phyloP scores from a whole-genome alignment of 2,888 invertebrate species.

The Ametastegia equiseti region DNA sequence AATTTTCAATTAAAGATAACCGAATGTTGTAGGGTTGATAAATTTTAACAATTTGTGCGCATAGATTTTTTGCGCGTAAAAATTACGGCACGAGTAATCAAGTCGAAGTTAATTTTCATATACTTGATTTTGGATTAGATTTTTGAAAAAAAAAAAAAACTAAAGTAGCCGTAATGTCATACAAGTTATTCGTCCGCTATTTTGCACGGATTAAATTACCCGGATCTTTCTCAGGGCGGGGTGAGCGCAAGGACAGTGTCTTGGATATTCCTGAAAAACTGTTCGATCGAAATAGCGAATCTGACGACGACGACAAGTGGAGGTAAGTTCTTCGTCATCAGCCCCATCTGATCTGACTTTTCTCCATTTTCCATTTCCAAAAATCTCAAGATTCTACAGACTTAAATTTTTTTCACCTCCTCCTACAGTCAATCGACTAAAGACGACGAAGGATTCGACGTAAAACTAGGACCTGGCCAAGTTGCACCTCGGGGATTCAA shows the following conservation, averaged over 20 bases:
- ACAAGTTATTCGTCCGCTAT: not conserved
- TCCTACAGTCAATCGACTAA: slow-evolving; percentile 63
- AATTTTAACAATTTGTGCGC: too few species aligned
- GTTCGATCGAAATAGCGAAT: slow-evolving; percentile 79
- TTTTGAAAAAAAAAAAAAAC: too few species aligned
- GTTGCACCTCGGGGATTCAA: slow-evolving; percentile 87
- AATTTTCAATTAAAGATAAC: not conserved
- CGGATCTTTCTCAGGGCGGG: slow-evolving; percentile 69
- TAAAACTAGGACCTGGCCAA: slow-evolving; percentile 87
- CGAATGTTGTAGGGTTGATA: not conserved
- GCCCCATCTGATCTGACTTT: too few species aligned
- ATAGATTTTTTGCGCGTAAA: too few species aligned
- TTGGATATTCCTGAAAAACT: slow-evolving; percentile 78
- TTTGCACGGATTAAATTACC: not conserved
- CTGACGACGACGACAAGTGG: slow-evolving; percentile 77
- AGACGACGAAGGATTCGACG: slow-evolving; percentile 74
- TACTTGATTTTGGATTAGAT: too few species aligned
- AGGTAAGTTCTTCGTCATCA: too few species aligned
- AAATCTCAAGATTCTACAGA: too few species aligned
- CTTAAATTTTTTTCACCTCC: not conserved
- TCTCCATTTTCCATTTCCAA: too few species aligned
- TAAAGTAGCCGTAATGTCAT: slow-evolving; percentile 2
- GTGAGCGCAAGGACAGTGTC: slow-evolving; percentile 80
- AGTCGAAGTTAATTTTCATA: too few species aligned
- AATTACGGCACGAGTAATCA: too few species aligned